Base-by-base conservation (phyloP, 2,113 vertebrate genomes). In the Anolis carolinensis region DNA sequence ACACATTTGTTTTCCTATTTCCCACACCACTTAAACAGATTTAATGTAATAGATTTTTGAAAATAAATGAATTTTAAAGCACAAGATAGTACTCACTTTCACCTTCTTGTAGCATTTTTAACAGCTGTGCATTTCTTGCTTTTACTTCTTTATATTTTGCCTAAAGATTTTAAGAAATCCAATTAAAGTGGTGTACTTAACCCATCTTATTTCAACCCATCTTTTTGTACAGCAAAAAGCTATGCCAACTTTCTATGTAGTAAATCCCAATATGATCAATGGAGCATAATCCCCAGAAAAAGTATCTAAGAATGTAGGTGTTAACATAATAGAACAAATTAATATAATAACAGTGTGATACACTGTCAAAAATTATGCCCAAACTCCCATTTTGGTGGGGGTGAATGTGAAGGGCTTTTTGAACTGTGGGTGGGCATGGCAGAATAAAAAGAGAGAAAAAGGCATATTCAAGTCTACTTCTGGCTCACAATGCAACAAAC, bases 51-150 rank as follows among this genome's bases (percentile, higher is more conserved):
- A 75, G 73, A 1, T 81, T 83, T 79, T 50, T 62, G 14, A 39
- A 84, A 88, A 71, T 30, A 36, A 44, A 81, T 85, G 78, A 78
- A 84, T 80, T 82, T 59, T 81, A 84, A 90, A 87, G 88, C 83
- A 27, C 4, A 87, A 7, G 90, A 62, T 48, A 67, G 74, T 86
- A 93, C 96, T 97, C 95, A 97, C 96, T 96, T 96, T 97, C 96
- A 91, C 95, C 94, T 95, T 97, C 96, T 77, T 95, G 95, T 84
- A 97, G 93, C 95, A 96, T 96, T 94, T 96, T 96, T 91, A 97
- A 39, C 88, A 97, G 93, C 72, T 95, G 94, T 87, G 95, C 94
- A 95, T 97, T 96, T 94, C 96, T 95, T 92, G 91, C 95, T 89
- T 97, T 96, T 86, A 96, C 95, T 95, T 96, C 96, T 93, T 96